Percentiles rank a stretch among this genome's conserved stretches.
Conservation (phyloP, 2,113 vertebrate species). For the Protobothrops flavoviridis region DNA sequence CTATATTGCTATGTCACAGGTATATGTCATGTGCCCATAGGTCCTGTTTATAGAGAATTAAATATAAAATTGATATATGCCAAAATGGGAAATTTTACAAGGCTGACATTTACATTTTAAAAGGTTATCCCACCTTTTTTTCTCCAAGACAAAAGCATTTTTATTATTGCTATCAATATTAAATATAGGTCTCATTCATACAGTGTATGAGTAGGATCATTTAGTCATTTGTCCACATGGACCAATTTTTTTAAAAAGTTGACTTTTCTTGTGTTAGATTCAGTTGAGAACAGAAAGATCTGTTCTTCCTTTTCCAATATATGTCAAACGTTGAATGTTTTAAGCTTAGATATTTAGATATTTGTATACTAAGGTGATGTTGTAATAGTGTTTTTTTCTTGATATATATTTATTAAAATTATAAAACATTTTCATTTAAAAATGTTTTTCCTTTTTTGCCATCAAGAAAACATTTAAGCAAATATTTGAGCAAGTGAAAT, state of each 20-base stretch:
- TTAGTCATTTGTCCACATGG: constrained; percentile 77
- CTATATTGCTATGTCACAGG: neutral
- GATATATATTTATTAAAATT: constrained; percentile 83
- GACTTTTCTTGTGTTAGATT: constrained; percentile 71
- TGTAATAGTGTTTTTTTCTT: constrained; percentile 80
- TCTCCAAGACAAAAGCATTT: constrained; percentile 77
- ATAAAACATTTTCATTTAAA: constrained; percentile 68
- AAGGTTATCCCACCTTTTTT: constrained; percentile 64
- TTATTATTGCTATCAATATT: constrained; percentile 73
- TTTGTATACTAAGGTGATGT: constrained; percentile 76
- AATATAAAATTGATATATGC: constrained; percentile 1
- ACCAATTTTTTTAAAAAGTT: constrained; percentile 69
- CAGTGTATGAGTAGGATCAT: constrained; percentile 80
- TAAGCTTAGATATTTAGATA: constrained; percentile 75
- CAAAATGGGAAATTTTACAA: constrained; percentile 16
- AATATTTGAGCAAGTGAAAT: neutral
- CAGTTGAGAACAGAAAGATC: constrained; percentile 69
- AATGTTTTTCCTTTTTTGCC: constrained; percentile 37
- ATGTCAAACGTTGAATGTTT: constrained; percentile 77
- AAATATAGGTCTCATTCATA: constrained; percentile 82
- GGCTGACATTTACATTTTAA: constrained; percentile 31
- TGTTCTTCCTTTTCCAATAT: constrained; percentile 74
- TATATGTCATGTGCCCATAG: neutral
- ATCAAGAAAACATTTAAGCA: neutral
- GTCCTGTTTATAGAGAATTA: neutral